Conservation (phyloP, 2,797 vertebrate genomes). For the Novumbra hubbsi region DNA sequence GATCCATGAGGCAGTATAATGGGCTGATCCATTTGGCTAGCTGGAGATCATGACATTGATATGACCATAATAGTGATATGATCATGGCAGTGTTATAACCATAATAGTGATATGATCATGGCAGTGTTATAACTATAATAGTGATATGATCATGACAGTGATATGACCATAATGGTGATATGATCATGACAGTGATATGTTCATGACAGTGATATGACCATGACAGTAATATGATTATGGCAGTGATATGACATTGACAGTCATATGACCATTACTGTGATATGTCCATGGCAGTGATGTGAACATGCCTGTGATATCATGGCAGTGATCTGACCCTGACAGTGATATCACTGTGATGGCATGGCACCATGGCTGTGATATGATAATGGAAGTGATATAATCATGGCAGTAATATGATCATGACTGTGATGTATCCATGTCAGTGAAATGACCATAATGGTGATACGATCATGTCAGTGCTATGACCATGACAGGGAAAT, state of each 20-base stretch:
- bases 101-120: no score
- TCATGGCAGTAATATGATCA: no score
- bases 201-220: background rate
- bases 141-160: slow-evolving; percentile 47
- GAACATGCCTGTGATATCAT: slow-evolving; percentile 56
- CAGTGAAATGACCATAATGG: no score
- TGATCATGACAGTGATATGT: no score
- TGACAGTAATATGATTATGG: slow-evolving; percentile 45
- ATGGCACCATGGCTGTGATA: no score
- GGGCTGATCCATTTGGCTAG: background rate
- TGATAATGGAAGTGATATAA: no score
- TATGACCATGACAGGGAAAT: slow-evolving; percentile 41
- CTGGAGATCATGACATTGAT: background rate
- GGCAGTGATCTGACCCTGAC: no score
- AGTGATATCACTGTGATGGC: no score
- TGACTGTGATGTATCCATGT: slow-evolving; percentile 18
- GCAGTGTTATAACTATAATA: background rate
- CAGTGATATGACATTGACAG: slow-evolving; percentile 46
- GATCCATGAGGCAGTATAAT: background rate
- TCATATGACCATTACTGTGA: no score
- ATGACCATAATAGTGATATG: slow-evolving; percentile 58
- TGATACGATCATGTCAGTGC: slow-evolving; percentile 32
- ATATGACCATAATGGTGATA: slow-evolving; percentile 43
- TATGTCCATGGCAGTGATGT: background rate
- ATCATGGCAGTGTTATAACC: slow-evolving; percentile 20